Percentiles rank a stretch among this genome's conserved stretches.
Evolutionary conservation across 2,888 invertebrate species (phyloP).

Genomic region (Macaria liturata): DNA sequence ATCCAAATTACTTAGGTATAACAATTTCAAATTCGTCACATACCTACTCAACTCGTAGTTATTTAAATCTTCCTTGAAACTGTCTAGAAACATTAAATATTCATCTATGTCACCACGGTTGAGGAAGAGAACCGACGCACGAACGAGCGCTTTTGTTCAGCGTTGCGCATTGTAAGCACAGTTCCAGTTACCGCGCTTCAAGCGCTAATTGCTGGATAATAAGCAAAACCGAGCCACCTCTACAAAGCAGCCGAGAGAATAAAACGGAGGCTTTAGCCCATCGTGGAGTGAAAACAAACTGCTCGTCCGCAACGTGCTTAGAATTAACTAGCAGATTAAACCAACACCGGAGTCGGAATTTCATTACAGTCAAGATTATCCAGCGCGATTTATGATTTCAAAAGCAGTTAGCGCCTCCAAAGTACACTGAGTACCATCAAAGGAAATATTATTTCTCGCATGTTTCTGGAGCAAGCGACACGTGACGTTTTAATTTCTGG

Average conservation of each 20-base stretch:
- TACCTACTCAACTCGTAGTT: no score
- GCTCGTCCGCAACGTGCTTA: conserved; percentile 19
- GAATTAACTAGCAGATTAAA: conserved; percentile 24
- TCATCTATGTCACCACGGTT: no score
- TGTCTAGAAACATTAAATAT: no score
- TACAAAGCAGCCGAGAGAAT: conserved; percentile 31
- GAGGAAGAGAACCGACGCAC: no score
- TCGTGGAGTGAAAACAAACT: conserved; percentile 28
- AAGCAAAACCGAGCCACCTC: conserved; percentile 37
- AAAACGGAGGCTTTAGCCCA: conserved; percentile 26
- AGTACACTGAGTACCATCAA: neutral
- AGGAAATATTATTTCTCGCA: neutral
- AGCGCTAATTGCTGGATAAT: conserved; percentile 52
- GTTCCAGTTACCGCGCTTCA: conserved; percentile 40
- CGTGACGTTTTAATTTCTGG: conserved; percentile 17
- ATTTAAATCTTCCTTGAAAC: no score
- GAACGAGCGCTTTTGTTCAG: conserved; percentile 32
- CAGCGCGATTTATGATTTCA: conserved; percentile 2
- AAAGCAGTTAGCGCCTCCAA: neutral
- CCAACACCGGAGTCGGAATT: conserved; percentile 11
- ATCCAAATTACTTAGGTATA: no score
- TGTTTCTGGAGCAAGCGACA: conserved; percentile 7
- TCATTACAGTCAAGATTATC: conserved; percentile 13
- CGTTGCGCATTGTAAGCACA: conserved; percentile 20
- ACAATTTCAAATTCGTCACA: no score